These are phyloP conservation scores for Dendrolimus punctatus DNA, from an alignment of 1,140 invertebrate genomes.

Conservation along the genomic window DNA sequence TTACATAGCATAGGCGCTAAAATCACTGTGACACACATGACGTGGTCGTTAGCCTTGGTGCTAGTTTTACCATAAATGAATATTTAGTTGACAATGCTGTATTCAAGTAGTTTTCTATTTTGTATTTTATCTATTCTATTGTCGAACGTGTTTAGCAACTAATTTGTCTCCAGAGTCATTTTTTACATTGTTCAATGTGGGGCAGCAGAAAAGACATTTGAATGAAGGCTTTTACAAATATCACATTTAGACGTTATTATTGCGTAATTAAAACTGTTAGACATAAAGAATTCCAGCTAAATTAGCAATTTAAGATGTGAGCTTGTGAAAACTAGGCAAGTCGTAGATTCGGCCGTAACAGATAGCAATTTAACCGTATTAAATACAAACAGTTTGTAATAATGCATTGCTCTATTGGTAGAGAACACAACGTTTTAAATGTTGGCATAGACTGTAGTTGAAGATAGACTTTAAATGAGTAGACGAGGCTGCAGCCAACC, in stretches of 20 bases:
- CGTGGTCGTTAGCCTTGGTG: constrained; percentile 27
- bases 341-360: no score
- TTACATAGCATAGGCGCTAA: constrained; percentile 9
- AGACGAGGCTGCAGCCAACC: constrained; percentile 23
- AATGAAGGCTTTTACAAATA: no score
- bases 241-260: no score
- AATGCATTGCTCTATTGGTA: neutral
- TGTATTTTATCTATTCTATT: constrained; percentile 11
- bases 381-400: no score
- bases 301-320: no score
- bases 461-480: constrained; percentile 17
- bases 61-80: constrained; percentile 29
- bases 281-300: no score
- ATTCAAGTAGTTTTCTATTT: constrained; percentile 12
- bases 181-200: no score
- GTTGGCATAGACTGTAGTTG: neutral
- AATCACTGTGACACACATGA: constrained; percentile 23
- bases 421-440: neutral
- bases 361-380: no score
- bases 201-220: no score
- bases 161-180: neutral
- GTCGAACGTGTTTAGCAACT: constrained; percentile 11
- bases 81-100: constrained; percentile 24
- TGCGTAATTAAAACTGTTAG: no score
- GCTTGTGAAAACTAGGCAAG: no score